Conservation (phyloP, 23 tunicate species). For the Phallusia fumigata region DNA sequence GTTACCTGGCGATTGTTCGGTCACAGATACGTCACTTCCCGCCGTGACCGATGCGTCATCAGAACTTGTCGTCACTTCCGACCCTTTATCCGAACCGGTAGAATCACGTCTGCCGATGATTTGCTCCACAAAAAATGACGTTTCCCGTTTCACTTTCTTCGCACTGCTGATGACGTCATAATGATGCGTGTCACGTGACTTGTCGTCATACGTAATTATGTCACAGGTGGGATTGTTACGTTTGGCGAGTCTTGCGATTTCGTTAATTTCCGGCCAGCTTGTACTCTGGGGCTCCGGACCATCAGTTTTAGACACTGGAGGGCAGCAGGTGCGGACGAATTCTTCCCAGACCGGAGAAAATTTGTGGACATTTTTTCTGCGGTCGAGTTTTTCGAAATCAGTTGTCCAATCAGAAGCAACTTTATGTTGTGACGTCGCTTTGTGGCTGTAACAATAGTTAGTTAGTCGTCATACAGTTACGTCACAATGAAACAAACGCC, state of each 20-base stretch:
- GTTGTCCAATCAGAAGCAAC: no score
- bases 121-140: background rate
- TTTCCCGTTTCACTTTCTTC: background rate
- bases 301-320: background rate
- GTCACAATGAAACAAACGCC: no score
- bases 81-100: background rate
- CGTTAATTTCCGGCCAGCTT: background rate
- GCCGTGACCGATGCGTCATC: conserved; percentile 8
- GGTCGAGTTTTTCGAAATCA: no score
- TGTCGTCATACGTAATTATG: background rate
- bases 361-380: background rate
- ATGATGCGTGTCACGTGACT: background rate
- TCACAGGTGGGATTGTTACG: background rate
- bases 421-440: no score
- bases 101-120: background rate
- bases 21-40: background rate
- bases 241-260: background rate
- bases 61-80: background rate
- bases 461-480: no score
- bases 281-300: background rate
- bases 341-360: background rate
- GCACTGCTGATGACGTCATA: background rate
- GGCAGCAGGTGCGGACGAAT: background rate
- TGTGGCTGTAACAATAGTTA: no score
- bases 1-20: no score